phyloP scores from a whole-genome alignment of 2,113 vertebrate species.

The Tupaia chinensis region DNA sequence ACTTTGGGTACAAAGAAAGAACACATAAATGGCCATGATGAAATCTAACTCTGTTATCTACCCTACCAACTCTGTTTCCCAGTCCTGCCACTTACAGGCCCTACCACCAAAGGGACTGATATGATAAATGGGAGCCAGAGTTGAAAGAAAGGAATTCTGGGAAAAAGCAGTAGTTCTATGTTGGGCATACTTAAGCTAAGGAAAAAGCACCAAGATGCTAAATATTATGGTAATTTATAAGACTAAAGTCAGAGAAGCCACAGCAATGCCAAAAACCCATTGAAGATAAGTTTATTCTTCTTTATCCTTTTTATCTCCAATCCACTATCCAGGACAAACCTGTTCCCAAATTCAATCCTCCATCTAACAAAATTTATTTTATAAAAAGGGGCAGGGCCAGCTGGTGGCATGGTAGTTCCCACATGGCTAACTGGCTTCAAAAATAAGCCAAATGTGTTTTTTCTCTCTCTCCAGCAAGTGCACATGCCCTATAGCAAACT shows the following conservation, averaged over 20 bases:
- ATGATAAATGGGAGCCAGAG: background rate
- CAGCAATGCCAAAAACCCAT: background rate
- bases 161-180: background rate
- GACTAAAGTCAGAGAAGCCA: background rate
- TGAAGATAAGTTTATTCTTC: background rate
- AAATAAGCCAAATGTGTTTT: too few species aligned
- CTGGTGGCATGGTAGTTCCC: too few species aligned
- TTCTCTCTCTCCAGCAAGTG: too few species aligned
- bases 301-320: slow-evolving; percentile 4
- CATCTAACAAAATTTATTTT: background rate
- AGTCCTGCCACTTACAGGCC: background rate
- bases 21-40: background rate
- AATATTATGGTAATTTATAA: background rate
- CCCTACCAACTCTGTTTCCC: background rate
- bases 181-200: background rate
- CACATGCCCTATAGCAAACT: too few species aligned
- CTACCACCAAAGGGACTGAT: background rate
- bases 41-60: background rate
- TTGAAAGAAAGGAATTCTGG: background rate
- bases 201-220: background rate
- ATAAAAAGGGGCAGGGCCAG: background rate
- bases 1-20: background rate
- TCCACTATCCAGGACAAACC: background rate
- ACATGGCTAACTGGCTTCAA: too few species aligned
- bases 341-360: background rate